Conservation (phyloP, 1,140 invertebrate species). For the Sycophaga agraensis region DNA sequence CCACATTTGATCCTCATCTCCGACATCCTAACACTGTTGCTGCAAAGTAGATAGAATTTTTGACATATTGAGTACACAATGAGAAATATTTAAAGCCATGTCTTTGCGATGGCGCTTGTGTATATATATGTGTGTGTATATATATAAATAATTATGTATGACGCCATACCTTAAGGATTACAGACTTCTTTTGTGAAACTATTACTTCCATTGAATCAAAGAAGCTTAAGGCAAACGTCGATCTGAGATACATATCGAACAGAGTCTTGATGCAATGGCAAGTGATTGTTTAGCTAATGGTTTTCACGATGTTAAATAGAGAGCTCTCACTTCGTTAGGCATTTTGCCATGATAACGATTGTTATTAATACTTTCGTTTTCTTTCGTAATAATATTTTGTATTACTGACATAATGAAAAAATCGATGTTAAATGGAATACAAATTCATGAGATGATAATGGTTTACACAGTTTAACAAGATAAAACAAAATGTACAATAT, state of each 20-base stretch:
- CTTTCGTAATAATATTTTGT: constrained; percentile 6
- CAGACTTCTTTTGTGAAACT: background rate
- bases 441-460: background rate
- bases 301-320: constrained; percentile 11
- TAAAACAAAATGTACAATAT: constrained; percentile 15
- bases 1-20: background rate
- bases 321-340: constrained; percentile 20
- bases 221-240: constrained; percentile 15
- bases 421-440: constrained; percentile 8
- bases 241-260: constrained; percentile 26
- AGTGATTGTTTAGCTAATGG: constrained; percentile 20
- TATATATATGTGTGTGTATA: background rate
- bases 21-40: background rate
- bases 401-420: background rate
- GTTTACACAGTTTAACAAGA: background rate
- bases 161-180: background rate
- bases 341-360: constrained; percentile 16
- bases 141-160: constrained; percentile 1
- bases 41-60: constrained; percentile 6
- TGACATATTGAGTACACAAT: background rate
- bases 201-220: background rate
- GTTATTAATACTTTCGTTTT: constrained; percentile 27
- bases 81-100: background rate
- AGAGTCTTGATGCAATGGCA: constrained; percentile 24
- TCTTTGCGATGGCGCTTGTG: background rate